phyloP scores from a whole-genome alignment of 92 coral and sea anemone species.

The Meandrina meandrites region DNA sequence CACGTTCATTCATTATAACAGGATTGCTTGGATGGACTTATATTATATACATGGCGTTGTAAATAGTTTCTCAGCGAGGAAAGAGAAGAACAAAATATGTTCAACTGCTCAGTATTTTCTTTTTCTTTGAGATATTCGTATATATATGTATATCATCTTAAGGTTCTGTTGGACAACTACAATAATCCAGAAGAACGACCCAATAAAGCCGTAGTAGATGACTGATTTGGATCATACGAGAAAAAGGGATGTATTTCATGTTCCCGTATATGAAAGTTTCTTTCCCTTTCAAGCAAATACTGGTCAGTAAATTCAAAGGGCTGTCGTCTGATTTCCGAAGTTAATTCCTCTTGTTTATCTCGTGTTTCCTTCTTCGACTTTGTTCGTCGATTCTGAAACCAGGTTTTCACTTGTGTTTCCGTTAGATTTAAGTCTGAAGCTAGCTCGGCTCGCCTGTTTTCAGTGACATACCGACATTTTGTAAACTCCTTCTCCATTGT shows the following conservation, averaged over 20 bases:
- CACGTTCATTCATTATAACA: background rate
- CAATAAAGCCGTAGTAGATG: background rate
- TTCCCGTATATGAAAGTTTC: background rate
- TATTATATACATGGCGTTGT: background rate
- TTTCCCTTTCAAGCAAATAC: background rate
- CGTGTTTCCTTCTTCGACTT: slow-evolving; percentile 72
- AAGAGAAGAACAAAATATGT: background rate
- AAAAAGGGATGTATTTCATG: background rate
- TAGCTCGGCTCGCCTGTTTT: slow-evolving; percentile 67
- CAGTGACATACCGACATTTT: slow-evolving; percentile 68
- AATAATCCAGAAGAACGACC: background rate
- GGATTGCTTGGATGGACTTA: background rate
- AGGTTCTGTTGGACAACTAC: background rate
- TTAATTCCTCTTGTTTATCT: slow-evolving; percentile 37
- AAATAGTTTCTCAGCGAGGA: background rate
- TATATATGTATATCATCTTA: background rate
- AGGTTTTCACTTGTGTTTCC: slow-evolving; percentile 80
- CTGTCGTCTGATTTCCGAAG: slow-evolving; percentile 32
- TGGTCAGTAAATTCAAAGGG: background rate
- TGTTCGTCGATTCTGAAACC: slow-evolving; percentile 86
- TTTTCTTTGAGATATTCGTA: background rate
- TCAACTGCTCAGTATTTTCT: background rate
- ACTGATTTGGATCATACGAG: background rate
- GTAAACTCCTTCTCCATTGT: slow-evolving; percentile 72
- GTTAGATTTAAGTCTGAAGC: slow-evolving; percentile 72